Evolutionary conservation across 1,140 invertebrate species (phyloP).

Genomic region (Vanessa atalanta): DNA sequence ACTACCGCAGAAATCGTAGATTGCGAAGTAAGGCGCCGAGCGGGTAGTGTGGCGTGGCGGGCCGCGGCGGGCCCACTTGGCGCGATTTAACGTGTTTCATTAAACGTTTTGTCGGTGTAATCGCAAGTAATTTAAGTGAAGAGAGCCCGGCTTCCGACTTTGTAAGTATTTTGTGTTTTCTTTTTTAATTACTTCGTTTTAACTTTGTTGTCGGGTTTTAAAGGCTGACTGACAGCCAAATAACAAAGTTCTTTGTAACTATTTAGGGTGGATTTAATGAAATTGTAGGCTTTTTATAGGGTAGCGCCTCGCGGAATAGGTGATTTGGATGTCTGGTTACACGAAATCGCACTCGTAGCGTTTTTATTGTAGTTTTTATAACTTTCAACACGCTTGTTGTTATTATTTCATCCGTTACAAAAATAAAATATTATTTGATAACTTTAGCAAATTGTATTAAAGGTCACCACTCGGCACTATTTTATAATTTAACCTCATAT

Average conservation of each 20-base stretch:
- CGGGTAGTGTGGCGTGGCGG: constrained; percentile 47
- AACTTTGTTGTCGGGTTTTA: constrained; percentile 78
- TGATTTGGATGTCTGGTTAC: constrained; percentile 53
- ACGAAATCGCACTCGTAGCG: constrained; percentile 50
- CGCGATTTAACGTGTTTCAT: constrained; percentile 78
- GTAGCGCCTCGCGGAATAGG: constrained; percentile 56
- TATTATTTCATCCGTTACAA: constrained; percentile 21
- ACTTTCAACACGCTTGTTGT: constrained; percentile 36
- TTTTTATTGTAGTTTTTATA: constrained; percentile 48
- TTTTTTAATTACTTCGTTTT: constrained; percentile 81
- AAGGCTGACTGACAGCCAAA: constrained; percentile 79
- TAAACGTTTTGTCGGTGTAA: constrained; percentile 80
- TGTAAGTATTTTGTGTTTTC: constrained; percentile 80
- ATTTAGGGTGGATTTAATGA: constrained; percentile 75
- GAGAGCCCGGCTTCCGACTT: constrained; percentile 79
- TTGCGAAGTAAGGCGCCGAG: constrained; percentile 57
- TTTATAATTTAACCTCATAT: neutral
- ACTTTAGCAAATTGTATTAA: neutral
- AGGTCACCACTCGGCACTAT: neutral
- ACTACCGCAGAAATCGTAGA: constrained; percentile 71
- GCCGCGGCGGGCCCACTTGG: constrained; percentile 59
- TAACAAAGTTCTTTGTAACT: constrained; percentile 78
- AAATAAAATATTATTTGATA: constrained; percentile 9
- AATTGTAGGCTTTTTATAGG: constrained; percentile 68
- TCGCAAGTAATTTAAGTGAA: constrained; percentile 81